phyloP scores from a whole-genome alignment of 2,797 vertebrate species.

The Pitangus sulphuratus region DNA sequence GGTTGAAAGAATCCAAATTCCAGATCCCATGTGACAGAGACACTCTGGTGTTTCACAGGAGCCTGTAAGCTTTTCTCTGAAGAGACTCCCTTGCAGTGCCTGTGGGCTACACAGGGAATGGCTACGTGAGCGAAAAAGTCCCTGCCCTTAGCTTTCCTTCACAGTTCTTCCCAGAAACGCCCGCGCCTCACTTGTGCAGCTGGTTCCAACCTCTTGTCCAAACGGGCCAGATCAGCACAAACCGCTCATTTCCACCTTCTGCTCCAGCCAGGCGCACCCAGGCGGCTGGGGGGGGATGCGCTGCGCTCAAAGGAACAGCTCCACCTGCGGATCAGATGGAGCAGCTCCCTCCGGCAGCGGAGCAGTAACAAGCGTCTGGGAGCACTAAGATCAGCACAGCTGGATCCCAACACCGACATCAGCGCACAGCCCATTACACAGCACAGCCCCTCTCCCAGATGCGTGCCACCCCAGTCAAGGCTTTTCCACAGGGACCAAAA shows the following conservation, averaged over 20 bases:
- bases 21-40: neutral
- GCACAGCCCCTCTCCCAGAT: neutral
- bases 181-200: rapidly evolving
- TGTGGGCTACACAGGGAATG: neutral
- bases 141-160: neutral
- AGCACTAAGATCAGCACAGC: neutral
- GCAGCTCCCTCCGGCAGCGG: neutral
- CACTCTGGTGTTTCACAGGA: neutral
- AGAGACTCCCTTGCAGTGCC: neutral
- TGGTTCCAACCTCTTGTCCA: neutral
- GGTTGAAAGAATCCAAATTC: neutral
- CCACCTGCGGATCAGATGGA: neutral
- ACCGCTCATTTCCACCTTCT: neutral
- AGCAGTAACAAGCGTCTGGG: neutral
- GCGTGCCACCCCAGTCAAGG: neutral
- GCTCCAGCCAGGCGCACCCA: neutral
- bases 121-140: neutral
- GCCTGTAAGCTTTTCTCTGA: neutral
- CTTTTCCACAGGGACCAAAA: neutral
- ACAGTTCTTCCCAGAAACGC: neutral
- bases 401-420: neutral
- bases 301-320: neutral
- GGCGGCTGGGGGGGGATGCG: rapidly evolving
- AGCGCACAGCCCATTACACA: neutral
- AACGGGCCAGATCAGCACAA: neutral